Evolutionary conservation across 2,797 vertebrate genomes (phyloP), one percentile per base, ranked within the genome.

Genomic region (Apogon talboti): DNA sequence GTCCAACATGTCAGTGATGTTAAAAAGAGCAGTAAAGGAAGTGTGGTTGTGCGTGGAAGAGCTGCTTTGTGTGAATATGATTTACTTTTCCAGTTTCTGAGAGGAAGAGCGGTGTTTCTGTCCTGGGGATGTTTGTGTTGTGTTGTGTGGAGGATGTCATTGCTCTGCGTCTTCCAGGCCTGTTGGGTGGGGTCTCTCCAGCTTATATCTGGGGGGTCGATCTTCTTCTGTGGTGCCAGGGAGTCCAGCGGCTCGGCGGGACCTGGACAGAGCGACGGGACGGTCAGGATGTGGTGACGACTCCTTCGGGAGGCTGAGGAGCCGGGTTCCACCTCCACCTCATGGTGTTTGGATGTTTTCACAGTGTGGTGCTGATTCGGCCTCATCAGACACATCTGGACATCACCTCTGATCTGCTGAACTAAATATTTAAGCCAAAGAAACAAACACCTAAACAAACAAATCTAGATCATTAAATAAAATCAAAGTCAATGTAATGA

Each of bases 171-270:
- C 50, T 68, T 74, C 43, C 71, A 60, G 71, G 68, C 61, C 75
- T 69, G 69, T 65, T 86, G 93, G 94, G 94, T 93, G 91, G 90
- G 79, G 93, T 89, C 91, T 92, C 89, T 92, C 84, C 80, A 85
- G n/a, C 84, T 75, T 86, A 86, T 96, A 96, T 96, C 95, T 92
- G 21, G 61, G 70, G 74, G 70, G 69, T 10, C 49, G 86, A 95
- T 95, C 95, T 95, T 93, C 95, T 92, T 86, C 79, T 11, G 86
- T 94, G 95, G 95, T 96, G 95, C 96, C 96, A 95, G 91, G 80
- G 87, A 94, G 95, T 95, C 95, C 95, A 79, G 91, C 84, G 78
- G 65, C 74, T 79, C 56, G 2, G 11, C 0, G 54, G 72, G 75
- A 41, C 0, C 87, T 86, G 86, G 43, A 28, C 24, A 80, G 79